phyloP scores from a whole-genome alignment of 2,888 invertebrate genomes.

The Phortica okadai region DNA sequence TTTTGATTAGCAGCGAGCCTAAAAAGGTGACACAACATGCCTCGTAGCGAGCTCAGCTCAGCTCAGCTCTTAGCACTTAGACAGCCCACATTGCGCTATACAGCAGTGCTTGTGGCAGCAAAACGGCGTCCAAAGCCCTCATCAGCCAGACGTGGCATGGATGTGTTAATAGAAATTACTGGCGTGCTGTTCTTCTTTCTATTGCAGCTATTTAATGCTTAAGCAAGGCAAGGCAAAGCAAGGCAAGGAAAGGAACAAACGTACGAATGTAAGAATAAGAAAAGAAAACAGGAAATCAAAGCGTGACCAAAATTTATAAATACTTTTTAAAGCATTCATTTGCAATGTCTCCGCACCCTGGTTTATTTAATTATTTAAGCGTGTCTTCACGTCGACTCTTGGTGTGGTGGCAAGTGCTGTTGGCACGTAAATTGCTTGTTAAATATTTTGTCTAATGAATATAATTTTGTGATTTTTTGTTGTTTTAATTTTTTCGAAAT shows the following conservation, averaged over 20 bases:
- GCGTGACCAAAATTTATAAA: slow-evolving; percentile 63
- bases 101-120: too few relatives aligned
- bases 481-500: background rate
- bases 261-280: background rate
- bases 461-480: background rate
- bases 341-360: background rate
- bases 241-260: background rate
- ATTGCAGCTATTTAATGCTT: background rate
- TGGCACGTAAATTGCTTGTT: background rate
- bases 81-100: background rate
- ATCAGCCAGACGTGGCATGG: background rate
- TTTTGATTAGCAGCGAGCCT: background rate
- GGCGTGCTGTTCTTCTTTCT: background rate
- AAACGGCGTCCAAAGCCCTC: too few relatives aligned
- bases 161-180: background rate
- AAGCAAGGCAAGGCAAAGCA: background rate
- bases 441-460: background rate
- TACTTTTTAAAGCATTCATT: slow-evolving; percentile 35
- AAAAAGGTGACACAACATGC: background rate
- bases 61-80: background rate
- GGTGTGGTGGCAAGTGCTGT: background rate
- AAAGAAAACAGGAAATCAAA: slow-evolving; percentile 59
- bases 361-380: background rate
- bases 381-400: background rate
- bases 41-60: background rate